Base-by-base conservation (phyloP, 2,888 invertebrate species). In the Drosophila villosipedis region DNA sequence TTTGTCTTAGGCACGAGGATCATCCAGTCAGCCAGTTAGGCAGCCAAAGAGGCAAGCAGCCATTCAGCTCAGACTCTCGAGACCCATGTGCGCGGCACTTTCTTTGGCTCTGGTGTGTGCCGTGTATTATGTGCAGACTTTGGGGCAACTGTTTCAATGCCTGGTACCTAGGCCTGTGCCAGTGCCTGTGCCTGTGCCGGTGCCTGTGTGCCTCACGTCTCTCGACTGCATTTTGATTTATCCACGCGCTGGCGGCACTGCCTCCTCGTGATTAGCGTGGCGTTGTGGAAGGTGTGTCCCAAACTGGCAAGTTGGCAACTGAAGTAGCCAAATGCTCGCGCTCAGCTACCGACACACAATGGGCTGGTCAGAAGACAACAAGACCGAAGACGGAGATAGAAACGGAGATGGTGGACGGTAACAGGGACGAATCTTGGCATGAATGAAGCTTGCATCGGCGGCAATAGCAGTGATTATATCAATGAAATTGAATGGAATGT, bases 211-310 rank as follows among this genome's bases (percentile, higher is more conserved):
- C 30, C 76, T 69, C 82, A 67, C 80, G 73, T 85, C 78, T 83
- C 28, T 57, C 37, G 71, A 57, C 74, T 83, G 72, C 90, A 90
- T 90, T 88, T 88, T 88, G 87, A 91, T 88, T 91, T 88, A 88
- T 88, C 87, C 87, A 88, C 90, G 90, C 91, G 87, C 87, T 87
- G 76, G 47, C 83, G 89, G 84, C 90, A 79, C 85, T 82, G 76
- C 67, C 67, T 66, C 58, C 83, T 80, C 86, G 84, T 91, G 87
- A 88, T 88, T 88, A 88, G 90, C 86, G 90, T 87, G 91, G 86
- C 91, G 90, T 90, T 91, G 73, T 60, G 53, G 89, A 79, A 90
- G 91, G 91, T 89, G 87, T 87, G 87, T 88, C 91, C 90, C 90
- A 90, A 91, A 88, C 91, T 91, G 91, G 88, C 90, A 89, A 76